Conservation (phyloP, 2,888 invertebrate genomes). For the Ischnura elegans region DNA sequence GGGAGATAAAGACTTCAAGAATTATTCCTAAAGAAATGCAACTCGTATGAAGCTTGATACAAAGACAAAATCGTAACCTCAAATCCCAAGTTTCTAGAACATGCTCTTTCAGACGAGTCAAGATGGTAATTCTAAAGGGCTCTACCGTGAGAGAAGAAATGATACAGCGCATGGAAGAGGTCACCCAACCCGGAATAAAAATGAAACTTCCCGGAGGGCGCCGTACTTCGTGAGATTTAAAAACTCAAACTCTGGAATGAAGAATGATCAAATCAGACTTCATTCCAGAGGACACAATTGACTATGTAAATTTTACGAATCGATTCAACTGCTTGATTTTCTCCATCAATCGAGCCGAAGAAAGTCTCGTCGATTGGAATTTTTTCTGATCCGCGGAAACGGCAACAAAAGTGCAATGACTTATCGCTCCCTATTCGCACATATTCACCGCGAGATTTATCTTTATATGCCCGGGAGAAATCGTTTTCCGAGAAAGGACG, state of each 20-base stretch:
- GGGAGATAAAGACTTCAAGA: too few species aligned
- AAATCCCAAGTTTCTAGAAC: too few species aligned
- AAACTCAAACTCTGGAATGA: too few species aligned
- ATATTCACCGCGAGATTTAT: background rate
- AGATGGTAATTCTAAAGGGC: background rate
- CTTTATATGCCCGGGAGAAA: background rate
- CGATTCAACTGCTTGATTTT: too few species aligned
- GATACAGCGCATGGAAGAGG: background rate
- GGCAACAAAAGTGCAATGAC: background rate
- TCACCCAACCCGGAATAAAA: background rate
- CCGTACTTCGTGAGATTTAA: background rate
- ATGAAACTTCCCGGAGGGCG: background rate
- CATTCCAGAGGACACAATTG: too few species aligned
- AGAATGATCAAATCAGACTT: too few species aligned
- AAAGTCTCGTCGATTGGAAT: background rate
- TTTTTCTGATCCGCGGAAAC: background rate
- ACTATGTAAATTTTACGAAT: too few species aligned
- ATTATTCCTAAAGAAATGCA: too few species aligned
- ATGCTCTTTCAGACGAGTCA: background rate
- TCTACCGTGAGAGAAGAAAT: background rate
- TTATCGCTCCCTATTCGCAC: background rate
- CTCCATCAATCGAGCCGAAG: too few species aligned
- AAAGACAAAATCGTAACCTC: too few species aligned
- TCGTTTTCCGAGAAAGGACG: background rate
- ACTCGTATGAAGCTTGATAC: too few species aligned